These are phyloP conservation scores for Eciton burchellii DNA, from an alignment of 1,140 invertebrate species.

Conservation along the genomic window DNA sequence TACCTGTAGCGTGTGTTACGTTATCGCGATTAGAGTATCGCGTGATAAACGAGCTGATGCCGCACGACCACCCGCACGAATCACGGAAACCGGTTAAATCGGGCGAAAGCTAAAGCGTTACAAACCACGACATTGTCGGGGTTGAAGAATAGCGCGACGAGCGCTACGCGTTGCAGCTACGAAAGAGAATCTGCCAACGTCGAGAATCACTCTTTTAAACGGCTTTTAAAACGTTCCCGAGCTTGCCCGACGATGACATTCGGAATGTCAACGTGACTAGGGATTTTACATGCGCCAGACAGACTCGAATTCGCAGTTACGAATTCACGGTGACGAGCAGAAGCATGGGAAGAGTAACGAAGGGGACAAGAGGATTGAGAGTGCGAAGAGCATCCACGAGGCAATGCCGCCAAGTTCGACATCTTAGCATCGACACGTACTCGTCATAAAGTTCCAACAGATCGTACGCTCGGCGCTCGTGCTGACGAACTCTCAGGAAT, in stretches of 20 bases:
- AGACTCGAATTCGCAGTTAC: background rate
- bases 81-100: slow-evolving; percentile 22
- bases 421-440: slow-evolving; percentile 53
- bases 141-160: slow-evolving; percentile 42
- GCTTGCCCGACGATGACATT: slow-evolving; percentile 11
- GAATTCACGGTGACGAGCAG: background rate
- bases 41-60: background rate
- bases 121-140: slow-evolving; percentile 3
- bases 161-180: slow-evolving; percentile 60
- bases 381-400: background rate
- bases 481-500: slow-evolving; percentile 56
- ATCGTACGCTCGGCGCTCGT: slow-evolving; percentile 40
- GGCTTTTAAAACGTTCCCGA: slow-evolving; percentile 24
- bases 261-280: slow-evolving; percentile 19
- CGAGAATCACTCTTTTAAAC: slow-evolving; percentile 40
- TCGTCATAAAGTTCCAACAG: slow-evolving; percentile 61
- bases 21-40: slow-evolving; percentile 11
- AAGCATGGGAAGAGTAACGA: background rate
- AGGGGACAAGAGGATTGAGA: background rate
- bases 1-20: background rate
- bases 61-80: background rate
- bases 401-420: slow-evolving; percentile 15
- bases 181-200: slow-evolving; percentile 57
- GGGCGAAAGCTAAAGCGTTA: slow-evolving; percentile 16
- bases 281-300: slow-evolving; percentile 36